Base-by-base conservation (phyloP, 2,888 invertebrate genomes). In the Galerucella pusilla region DNA sequence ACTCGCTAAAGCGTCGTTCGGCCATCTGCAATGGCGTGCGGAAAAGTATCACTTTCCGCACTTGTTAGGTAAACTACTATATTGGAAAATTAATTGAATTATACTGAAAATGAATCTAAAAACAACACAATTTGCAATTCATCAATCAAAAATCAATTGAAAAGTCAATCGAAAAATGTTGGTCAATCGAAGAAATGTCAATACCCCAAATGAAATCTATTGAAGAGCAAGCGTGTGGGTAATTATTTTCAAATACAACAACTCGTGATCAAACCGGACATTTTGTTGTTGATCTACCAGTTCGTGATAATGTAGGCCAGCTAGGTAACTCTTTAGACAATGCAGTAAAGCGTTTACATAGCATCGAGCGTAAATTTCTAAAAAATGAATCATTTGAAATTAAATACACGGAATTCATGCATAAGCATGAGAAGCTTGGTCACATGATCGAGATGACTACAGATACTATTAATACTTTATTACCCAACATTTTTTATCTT, bases 401-500 rank as follows among this genome's bases (percentile, higher is more conserved):
- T 52, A 12, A 28, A 11, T 66, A 66, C 9, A 25, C 20, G 12
- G 14, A 49, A 11, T 20, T 65, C 16, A 11, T 64, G 42, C 12
- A 20, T 10, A 45, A 64, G 42, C 5, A 64, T 16, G 46, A 45
- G n/a, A 42, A 65, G 45, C 49, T 65, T 1, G 65, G 45, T 45
- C 65, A 65, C 11, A 65, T 65, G 65, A 14, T 11, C 12, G 25
- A 46, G 46, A 46, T 65, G 16, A 42, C n/a, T 1, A 16, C n/a
- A 14, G 14, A 14, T 14, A 20, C 10, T 12, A 35, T 11, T 14
- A 49, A 5, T 16, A 54, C 11, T 5, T 35, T 11, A 16, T 9
- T n/a, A 28, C 11, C 16, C 52, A 52, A 52, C 20, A 28, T 25
- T 3, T 49, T 67, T 12, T 86, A 81, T 79, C 75, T 87, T 20